These are phyloP conservation scores for Casuarius casuarius DNA, from an alignment of 2,113 vertebrate genomes.

Conservation along the genomic window DNA sequence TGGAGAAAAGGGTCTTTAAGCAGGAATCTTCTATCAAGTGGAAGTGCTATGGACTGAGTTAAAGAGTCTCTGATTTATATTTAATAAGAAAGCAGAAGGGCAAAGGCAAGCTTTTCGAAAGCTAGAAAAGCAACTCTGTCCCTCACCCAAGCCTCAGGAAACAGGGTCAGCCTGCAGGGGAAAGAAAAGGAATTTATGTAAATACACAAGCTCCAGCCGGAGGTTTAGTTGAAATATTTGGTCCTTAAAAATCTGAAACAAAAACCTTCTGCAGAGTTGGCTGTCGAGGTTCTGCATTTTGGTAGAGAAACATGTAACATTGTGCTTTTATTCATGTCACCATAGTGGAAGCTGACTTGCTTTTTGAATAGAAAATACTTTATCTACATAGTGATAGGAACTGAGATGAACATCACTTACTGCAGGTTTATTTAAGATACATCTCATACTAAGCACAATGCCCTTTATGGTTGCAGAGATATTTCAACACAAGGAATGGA, in stretches of 20 bases:
- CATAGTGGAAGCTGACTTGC: slow-evolving; percentile 50
- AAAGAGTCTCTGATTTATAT: slow-evolving; percentile 3
- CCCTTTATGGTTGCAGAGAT: not conserved
- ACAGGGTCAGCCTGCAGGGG: not conserved
- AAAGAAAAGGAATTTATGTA: slow-evolving; percentile 38
- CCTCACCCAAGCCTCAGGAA: slow-evolving; percentile 7
- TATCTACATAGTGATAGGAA: not conserved
- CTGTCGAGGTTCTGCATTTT: not conserved
- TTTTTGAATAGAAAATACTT: slow-evolving; percentile 62
- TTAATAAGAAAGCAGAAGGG: not conserved
- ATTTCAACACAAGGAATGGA: not conserved
- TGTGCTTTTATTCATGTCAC: slow-evolving; percentile 30
- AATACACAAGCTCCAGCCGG: slow-evolving; percentile 17
- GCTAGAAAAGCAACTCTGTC: not conserved
- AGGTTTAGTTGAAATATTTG: slow-evolving; percentile 47
- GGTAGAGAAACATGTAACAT: not conserved
- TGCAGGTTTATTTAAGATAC: not conserved
- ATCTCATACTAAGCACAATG: not conserved
- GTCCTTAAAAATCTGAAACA: slow-evolving; percentile 28
- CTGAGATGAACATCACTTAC: not conserved
- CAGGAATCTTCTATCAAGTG: not conserved
- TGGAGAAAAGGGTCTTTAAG: slow-evolving; percentile 5
- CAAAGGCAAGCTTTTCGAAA: not conserved
- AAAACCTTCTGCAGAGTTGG: not conserved
- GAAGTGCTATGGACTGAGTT: not conserved